A percentile compares a stretch with the other conserved stretches of the same genome.
phyloP scores from a whole-genome alignment of 2,113 vertebrate genomes.

The Lagopus leucura region DNA sequence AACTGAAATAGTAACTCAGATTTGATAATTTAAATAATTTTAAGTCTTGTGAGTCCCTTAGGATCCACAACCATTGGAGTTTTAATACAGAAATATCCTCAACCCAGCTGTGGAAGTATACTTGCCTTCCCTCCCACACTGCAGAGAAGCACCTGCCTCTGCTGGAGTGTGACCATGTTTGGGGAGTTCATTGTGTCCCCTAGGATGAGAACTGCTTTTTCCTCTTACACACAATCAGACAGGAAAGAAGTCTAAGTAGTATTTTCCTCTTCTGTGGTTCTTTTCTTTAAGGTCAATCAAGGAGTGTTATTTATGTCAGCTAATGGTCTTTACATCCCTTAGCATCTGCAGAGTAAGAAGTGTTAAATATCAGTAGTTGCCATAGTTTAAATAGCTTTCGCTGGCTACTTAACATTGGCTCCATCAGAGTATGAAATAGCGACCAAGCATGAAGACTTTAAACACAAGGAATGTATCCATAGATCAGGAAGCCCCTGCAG shows the following conservation, averaged over 20 bases:
- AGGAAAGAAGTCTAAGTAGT: neutral
- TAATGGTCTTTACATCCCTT: neutral
- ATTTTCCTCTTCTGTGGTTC: neutral
- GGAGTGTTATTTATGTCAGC: neutral
- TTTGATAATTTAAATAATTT: neutral
- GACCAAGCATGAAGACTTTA: conserved; percentile 6
- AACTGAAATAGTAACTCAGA: neutral
- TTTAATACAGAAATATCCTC: neutral
- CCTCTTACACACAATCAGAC: neutral
- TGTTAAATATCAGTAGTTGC: conserved; percentile 10
- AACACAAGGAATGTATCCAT: neutral
- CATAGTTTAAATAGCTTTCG: neutral
- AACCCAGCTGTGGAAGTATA: neutral
- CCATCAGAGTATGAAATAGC: conserved; percentile 5
- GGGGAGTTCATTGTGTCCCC: neutral
- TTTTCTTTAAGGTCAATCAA: conserved; percentile 14
- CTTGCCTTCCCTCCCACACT: neutral
- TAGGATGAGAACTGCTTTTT: neutral
- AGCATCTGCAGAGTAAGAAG: neutral
- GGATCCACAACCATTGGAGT: neutral
- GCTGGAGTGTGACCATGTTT: neutral
- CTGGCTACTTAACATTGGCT: neutral
- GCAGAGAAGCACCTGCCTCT: neutral
- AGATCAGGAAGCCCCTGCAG: neutral
- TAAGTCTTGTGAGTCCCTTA: neutral